phyloP scores from a whole-genome alignment of 2,113 vertebrate species.

The Psilopsiagon aymara region DNA sequence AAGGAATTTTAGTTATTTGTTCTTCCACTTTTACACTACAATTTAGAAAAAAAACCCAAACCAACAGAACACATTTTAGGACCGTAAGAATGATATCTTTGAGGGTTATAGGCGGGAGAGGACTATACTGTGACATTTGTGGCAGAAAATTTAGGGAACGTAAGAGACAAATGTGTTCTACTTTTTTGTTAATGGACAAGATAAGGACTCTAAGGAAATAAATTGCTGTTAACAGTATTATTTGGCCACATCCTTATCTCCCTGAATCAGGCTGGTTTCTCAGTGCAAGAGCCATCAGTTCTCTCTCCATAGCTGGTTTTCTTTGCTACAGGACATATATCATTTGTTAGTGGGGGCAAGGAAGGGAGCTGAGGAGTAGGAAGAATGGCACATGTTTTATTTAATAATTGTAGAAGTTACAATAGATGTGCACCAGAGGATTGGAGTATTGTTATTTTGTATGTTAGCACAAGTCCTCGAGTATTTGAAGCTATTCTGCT shows the following conservation, averaged over 20 bases:
- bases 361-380: neutral
- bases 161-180: neutral
- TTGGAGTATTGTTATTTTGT: neutral
- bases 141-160: neutral
- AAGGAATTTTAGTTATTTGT: neutral
- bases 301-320: neutral
- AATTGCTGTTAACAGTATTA: neutral
- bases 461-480: neutral
- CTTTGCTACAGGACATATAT: fast-evolving
- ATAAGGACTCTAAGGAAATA: neutral
- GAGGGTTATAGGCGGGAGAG: neutral
- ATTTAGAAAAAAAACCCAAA: neutral
- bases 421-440: neutral
- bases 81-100: neutral
- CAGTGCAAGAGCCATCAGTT: neutral
- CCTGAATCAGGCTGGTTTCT: neutral
- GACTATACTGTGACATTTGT: neutral
- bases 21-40: neutral
- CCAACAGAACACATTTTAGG: neutral
- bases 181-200: neutral
- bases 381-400: neutral
- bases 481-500: neutral
- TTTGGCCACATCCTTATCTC: neutral
- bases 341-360: neutral
- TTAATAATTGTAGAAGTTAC: neutral